Evolutionary conservation across 2,113 vertebrate genomes (phyloP).

Genomic region (Cynocephalus volans): DNA sequence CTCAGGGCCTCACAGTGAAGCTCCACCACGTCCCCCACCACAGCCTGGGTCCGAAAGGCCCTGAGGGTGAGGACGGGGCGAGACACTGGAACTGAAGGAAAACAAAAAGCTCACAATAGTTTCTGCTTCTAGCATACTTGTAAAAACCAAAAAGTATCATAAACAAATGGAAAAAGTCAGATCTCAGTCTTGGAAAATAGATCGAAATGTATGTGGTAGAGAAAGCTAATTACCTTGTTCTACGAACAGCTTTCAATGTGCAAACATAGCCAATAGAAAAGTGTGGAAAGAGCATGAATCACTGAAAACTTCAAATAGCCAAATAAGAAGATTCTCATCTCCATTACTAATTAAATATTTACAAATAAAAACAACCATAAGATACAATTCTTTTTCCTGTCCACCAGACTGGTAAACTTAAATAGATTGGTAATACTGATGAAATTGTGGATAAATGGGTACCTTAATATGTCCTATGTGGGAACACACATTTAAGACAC

Average conservation of each 20-base stretch:
- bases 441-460: neutral
- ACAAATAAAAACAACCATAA: neutral
- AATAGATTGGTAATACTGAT: neutral
- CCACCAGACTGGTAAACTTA: neutral
- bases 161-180: neutral
- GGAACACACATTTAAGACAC: neutral
- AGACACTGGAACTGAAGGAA: constrained; percentile 68
- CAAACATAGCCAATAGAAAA: neutral
- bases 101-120: neutral
- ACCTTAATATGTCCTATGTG: fast-evolving
- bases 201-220: neutral
- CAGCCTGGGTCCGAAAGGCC: neutral
- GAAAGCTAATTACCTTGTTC: neutral
- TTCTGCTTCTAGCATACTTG: neutral
- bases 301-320: neutral
- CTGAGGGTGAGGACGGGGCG: constrained; percentile 61
- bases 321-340: neutral
- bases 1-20: constrained; percentile 48
- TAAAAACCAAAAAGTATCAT: neutral
- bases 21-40: constrained; percentile 43
- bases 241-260: neutral
- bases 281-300: neutral
- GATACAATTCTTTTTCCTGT: neutral
- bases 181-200: neutral
- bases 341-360: neutral